These are phyloP conservation scores for Tinamus major DNA, from an alignment of 2,797 vertebrate genomes.

Conservation along the genomic window DNA sequence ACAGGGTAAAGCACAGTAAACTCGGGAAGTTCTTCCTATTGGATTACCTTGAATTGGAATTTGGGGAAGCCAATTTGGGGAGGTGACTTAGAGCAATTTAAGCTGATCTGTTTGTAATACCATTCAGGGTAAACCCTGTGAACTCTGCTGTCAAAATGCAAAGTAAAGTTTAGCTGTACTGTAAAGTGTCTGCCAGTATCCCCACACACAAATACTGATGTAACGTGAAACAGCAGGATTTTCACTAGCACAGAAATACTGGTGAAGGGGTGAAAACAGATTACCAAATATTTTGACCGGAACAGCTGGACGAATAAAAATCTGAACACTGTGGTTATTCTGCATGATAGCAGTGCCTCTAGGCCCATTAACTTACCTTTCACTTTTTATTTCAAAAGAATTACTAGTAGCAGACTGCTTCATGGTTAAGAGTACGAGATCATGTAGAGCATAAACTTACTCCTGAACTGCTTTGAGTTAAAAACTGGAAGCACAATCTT, in stretches of 20 bases:
- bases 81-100: neutral
- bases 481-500: neutral
- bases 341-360: accelerated
- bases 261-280: neutral
- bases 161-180: neutral
- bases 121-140: neutral
- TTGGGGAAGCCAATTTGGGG: neutral
- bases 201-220: accelerated
- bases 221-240: neutral
- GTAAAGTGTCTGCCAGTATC: neutral
- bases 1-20: neutral
- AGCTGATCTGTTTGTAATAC: neutral
- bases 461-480: neutral
- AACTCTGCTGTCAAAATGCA: neutral
- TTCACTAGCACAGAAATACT: neutral
- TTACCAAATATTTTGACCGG: neutral
- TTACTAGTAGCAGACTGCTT: neutral
- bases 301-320: neutral
- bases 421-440: neutral
- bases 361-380: neutral
- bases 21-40: neutral
- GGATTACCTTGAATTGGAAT: neutral
- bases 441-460: neutral
- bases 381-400: neutral
- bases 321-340: neutral